phyloP scores from a whole-genome alignment of 2,797 vertebrate species.

The Triplophysa yarkandensis region DNA sequence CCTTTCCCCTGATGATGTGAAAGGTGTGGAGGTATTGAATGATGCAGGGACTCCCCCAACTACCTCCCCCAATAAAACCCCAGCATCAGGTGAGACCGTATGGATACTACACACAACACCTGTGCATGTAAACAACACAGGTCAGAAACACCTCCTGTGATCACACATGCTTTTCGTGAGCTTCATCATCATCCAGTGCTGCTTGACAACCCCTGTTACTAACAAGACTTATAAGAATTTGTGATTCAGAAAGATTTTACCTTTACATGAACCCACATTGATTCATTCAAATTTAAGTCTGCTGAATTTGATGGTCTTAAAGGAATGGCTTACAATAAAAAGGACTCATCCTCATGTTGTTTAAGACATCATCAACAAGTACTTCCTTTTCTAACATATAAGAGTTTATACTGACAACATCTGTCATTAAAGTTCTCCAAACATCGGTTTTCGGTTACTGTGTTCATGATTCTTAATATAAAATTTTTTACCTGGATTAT shows the following conservation, averaged over 20 bases:
- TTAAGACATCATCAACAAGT: neutral
- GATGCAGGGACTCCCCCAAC: slow-evolving; percentile 75
- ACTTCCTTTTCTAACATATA: neutral
- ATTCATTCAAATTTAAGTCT: neutral
- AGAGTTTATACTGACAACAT: neutral
- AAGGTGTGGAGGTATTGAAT: slow-evolving; percentile 73
- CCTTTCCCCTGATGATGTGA: slow-evolving; percentile 49
- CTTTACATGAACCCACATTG: neutral
- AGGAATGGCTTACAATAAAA: neutral
- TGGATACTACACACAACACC: slow-evolving; percentile 25
- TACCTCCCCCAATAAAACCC: slow-evolving; percentile 75
- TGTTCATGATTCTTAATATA: too few species aligned
- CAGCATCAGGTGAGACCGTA: slow-evolving; percentile 83
- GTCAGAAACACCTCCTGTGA: slow-evolving; percentile 19
- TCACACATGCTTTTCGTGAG: slow-evolving; percentile 15
- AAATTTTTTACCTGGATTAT: too few species aligned
- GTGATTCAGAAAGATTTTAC: neutral
- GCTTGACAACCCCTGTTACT: slow-evolving; percentile 58
- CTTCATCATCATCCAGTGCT: slow-evolving; percentile 47
- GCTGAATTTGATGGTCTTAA: neutral
- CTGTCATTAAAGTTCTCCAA: neutral
- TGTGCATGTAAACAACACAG: slow-evolving; percentile 8
- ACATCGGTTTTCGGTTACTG: neutral
- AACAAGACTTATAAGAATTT: neutral
- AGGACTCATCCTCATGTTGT: neutral